Base-by-base conservation (phyloP, 2,797 vertebrate species). In the Thalassophryne amazonica region DNA sequence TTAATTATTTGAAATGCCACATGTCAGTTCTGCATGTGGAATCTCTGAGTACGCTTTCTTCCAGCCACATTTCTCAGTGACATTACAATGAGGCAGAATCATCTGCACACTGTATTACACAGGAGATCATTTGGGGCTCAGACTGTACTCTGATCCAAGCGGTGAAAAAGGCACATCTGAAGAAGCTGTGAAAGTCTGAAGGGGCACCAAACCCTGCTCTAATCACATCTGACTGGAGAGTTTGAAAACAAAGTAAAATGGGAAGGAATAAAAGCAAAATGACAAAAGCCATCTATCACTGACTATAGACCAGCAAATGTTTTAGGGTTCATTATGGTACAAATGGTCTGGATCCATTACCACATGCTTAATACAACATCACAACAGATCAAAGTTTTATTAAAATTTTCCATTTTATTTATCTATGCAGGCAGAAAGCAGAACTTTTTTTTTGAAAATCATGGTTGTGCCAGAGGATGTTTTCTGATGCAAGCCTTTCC, bases 351-450 rank as follows among this genome's bases (percentile, higher is more conserved):
- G 16, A 48, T 67, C 33, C 15, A 33, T 55, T 19, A 40, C 21
- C 40, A 43, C 17, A 7, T 42, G 18, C 5, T 49, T 46, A 30
- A 56, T 49, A 50, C 46, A 62, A 59, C 41, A 40, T 52, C 63
- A 75, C 32, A 35, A 22, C 27, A 23, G 34, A 69, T 71, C 38
- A 60, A 40, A 54, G 55, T 57, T 62, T 75, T 36, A 69, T 72
- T 60, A 38, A 1, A 51, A 39, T 59, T n/a, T 69, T 23, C 27
- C 18, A 52, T 72, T 69, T 70, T 57, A 63, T 74, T 71, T 47
- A 63, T 74, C 63, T 42, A 43, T 12, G 11, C 21, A 32, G 31
- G 51, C 58, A 54, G 42, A 65, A 59, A 59, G 43, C 21, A 55
- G 54, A 69, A 60, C 50, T 0, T 24, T 46, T 13, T 21, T 45